A percentile compares a stretch with the other conserved stretches of the same genome.
These are phyloP conservation scores for Benthosema pterotum DNA, from an alignment of 2,797 vertebrate species.

Conservation along the genomic window DNA sequence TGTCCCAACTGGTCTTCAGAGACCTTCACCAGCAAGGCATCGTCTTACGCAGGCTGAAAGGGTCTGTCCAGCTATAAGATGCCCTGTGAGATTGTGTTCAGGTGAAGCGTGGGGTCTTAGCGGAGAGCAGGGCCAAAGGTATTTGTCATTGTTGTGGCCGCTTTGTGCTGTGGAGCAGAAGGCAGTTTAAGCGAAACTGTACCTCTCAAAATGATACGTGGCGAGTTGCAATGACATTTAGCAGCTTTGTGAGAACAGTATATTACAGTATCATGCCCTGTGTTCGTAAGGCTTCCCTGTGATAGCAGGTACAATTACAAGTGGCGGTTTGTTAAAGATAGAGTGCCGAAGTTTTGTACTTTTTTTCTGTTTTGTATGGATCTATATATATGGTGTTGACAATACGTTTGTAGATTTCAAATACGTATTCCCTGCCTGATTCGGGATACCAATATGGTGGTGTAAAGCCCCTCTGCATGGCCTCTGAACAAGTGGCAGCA, in stretches of 20 bases:
- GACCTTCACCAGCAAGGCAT: slow-evolving; percentile 78
- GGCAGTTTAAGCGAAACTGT: slow-evolving; percentile 15
- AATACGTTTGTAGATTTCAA: too few relatives aligned
- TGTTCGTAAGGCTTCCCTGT: slow-evolving; percentile 20
- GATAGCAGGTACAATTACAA: slow-evolving; percentile 26
- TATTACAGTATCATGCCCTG: neutral
- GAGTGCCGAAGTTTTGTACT: too few relatives aligned
- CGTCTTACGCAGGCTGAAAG: slow-evolving; percentile 75
- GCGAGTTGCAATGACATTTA: neutral
- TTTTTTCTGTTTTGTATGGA: too few relatives aligned
- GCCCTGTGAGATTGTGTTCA: slow-evolving; percentile 70
- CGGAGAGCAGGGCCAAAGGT: slow-evolving; percentile 27
- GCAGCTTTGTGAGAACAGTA: neutral
- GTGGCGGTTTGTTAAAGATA: slow-evolving; percentile 14
- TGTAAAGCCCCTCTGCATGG: too few relatives aligned
- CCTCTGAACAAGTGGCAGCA: too few relatives aligned
- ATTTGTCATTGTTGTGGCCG: slow-evolving; percentile 44
- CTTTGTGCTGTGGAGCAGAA: slow-evolving; percentile 19
- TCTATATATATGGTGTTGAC: too few relatives aligned
- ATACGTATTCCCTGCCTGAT: too few relatives aligned
- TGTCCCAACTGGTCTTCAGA: slow-evolving; percentile 73
- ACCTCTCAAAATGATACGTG: slow-evolving; percentile 17
- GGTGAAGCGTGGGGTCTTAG: slow-evolving; percentile 58
- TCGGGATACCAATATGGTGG: too few relatives aligned
- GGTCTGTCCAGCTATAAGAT: slow-evolving; percentile 64